Evolutionary conservation across 2,888 invertebrate species (phyloP).

Genomic region (Malthinus flaveolus): DNA sequence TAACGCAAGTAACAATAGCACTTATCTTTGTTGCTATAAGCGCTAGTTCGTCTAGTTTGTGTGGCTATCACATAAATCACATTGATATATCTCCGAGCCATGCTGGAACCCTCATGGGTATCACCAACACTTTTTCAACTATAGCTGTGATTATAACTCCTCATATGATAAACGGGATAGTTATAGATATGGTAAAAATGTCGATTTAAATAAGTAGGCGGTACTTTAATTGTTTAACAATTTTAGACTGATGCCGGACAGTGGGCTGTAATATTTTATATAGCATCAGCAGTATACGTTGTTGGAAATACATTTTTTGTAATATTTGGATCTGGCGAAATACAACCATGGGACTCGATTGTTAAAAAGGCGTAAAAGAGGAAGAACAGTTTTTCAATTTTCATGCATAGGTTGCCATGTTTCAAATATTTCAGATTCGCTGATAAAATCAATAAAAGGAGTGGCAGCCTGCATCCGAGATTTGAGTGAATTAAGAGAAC

Average conservation of each 20-base stretch:
- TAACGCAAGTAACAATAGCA: slow-evolving; percentile 62
- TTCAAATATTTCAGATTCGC: too few species aligned
- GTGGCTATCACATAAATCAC: slow-evolving; percentile 74
- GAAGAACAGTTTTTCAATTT: too few species aligned
- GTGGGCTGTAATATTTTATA: slow-evolving; percentile 77
- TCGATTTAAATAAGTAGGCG: slow-evolving; percentile 11
- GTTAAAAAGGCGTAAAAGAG: too few species aligned
- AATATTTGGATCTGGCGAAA: slow-evolving; percentile 66
- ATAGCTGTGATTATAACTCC: slow-evolving; percentile 77
- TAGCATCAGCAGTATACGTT: slow-evolving; percentile 71
- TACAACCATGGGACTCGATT: slow-evolving; percentile 78
- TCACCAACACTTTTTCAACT: slow-evolving; percentile 74
- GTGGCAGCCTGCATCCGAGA: too few species aligned
- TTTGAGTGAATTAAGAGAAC: too few species aligned
- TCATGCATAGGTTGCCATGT: too few species aligned
- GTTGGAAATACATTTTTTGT: slow-evolving; percentile 71
- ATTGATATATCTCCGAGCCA: slow-evolving; percentile 81
- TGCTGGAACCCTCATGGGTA: slow-evolving; percentile 78
- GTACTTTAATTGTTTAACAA: not conserved
- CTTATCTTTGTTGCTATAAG: slow-evolving; percentile 70
- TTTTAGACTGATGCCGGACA: slow-evolving; percentile 63
- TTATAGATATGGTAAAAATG: slow-evolving; percentile 67
- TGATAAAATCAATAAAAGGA: too few species aligned
- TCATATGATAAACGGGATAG: slow-evolving; percentile 66
- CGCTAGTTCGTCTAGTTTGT: slow-evolving; percentile 69